Conservation (phyloP, 2,113 vertebrate genomes). For the Scatophagus argus region DNA sequence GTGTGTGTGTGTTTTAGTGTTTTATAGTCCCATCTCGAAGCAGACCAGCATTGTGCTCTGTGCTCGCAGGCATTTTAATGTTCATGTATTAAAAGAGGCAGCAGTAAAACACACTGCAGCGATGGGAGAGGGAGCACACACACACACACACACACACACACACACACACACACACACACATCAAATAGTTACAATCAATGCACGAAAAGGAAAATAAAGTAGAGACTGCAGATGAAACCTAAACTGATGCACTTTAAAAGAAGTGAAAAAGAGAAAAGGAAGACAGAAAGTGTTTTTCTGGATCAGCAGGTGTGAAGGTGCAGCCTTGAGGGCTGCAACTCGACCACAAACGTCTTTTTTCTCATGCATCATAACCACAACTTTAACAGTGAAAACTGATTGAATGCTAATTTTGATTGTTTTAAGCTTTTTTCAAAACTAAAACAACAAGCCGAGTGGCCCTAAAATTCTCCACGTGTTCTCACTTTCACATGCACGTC, state of each 20-base stretch:
- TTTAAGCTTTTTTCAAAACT: too few species aligned
- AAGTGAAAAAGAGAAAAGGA: neutral
- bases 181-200: conserved; percentile 2
- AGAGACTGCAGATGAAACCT: too few species aligned
- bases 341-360: neutral
- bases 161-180: conserved; percentile 28
- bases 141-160: conserved; percentile 21
- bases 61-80: conserved; percentile 43
- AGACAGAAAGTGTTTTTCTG: too few species aligned
- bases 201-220: neutral
- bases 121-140: neutral
- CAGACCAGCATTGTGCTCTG: conserved; percentile 34
- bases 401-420: too few species aligned
- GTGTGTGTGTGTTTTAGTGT: conserved; percentile 22
- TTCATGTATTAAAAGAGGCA: conserved; percentile 32
- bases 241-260: neutral
- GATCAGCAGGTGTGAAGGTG: neutral
- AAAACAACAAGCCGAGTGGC: too few species aligned
- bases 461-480: too few species aligned
- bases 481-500: too few species aligned
- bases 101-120: conserved; percentile 21
- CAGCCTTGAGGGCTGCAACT: neutral
- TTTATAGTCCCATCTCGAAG: conserved; percentile 39
- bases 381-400: too few species aligned
- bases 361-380: neutral